Base-by-base conservation (phyloP, 2,113 vertebrate species). In the Cebus imitator region DNA sequence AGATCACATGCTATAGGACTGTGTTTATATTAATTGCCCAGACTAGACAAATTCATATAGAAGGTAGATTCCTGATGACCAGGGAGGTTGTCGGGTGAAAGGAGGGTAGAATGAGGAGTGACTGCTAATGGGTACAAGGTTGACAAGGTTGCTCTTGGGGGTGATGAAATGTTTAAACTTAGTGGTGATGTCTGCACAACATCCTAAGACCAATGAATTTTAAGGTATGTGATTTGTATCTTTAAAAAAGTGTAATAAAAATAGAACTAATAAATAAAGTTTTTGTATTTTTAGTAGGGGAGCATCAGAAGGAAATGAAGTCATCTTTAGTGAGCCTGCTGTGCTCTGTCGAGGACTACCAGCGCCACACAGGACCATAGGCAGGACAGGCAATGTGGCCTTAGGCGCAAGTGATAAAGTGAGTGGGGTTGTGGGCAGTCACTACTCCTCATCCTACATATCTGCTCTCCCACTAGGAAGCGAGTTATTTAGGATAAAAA, bases 231-330 rank as follows among this genome's bases (percentile, higher is more conserved):
- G 72, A 96, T 75, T 50, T 76, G 16, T 48, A 70, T 21, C 18
- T 86, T 27, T n/a, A 48, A 86, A 86, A 85, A 57, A n/a, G 25
- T 72, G 14, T 40, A 30, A 80, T 81, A 86, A 75, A 90, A 92
- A 75, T 21, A 52, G 40, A 81, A 79, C 16, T 78, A n/a, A 93
- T 64, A 70, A 6, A 17, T 5, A 52, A 52, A 52, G 52, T 52
- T 52, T 17, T 52, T 17, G 16, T 18, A 17, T 52, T 52, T 52
- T 52, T 52, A 52, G 52, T 52, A 52, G 52, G 52, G 52, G 16
- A 52, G 52, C 16, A 52, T 52, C 25, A 45, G 61, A 35, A 58
- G 35, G 6, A 43, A 76, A 84, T 32, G 23, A 80, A 18, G 35
- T 35, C 17, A 43, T 73, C 50, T 91, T 72, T 37, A 16, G 20